These are phyloP conservation scores for Epizoanthus stellaris DNA, from an alignment of 92 coral and sea anemone species.

Conservation along the genomic window DNA sequence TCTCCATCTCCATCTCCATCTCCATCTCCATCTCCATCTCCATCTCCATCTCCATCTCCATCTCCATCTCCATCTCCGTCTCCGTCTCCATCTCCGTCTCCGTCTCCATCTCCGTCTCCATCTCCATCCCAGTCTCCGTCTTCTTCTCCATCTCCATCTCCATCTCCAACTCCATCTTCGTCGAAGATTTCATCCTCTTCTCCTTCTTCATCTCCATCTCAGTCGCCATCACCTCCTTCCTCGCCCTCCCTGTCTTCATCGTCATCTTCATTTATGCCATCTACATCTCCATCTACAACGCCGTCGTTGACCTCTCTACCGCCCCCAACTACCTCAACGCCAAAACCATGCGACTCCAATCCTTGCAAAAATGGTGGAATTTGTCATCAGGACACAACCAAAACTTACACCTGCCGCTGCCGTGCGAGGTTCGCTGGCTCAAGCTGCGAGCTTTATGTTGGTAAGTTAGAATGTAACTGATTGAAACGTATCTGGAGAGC, in stretches of 20 bases:
- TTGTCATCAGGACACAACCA: background rate
- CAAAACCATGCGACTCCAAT: background rate
- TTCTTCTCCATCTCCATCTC: background rate
- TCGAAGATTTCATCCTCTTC: background rate
- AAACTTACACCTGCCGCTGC: slow-evolving; percentile 21
- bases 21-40: background rate
- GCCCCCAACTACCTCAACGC: background rate
- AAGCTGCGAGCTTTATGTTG: slow-evolving; percentile 1
- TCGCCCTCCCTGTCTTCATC: background rate
- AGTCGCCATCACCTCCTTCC: background rate
- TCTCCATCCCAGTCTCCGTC: background rate
- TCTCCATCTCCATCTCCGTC: background rate
- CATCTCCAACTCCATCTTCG: background rate
- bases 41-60: background rate
- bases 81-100: background rate
- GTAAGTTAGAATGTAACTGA: background rate
- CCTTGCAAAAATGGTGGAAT: slow-evolving; percentile 23
- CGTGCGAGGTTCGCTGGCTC: background rate
- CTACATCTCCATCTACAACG: background rate
- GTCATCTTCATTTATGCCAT: background rate
- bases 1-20: background rate
- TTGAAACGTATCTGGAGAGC: no score
- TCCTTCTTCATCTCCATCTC: background rate
- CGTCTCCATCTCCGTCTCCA: background rate
- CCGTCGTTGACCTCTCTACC: background rate